Evolutionary conservation across 2,888 invertebrate genomes (phyloP).

Genomic region (Pristionchus fissidentatus): DNA sequence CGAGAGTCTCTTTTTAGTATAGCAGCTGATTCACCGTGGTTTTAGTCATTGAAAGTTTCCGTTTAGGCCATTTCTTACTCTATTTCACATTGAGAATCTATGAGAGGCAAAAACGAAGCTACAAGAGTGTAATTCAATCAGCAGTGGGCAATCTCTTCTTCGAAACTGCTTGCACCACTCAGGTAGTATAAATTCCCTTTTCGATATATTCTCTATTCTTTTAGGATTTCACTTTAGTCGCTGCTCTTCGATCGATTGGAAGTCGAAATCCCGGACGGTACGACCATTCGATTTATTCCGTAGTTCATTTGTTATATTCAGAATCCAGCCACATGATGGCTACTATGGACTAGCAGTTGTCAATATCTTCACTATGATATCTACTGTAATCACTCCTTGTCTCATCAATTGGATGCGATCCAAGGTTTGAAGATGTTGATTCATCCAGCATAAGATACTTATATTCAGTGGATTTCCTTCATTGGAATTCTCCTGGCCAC

Average conservation of each 20-base stretch:
- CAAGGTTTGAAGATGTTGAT: neutral
- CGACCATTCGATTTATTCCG: neutral
- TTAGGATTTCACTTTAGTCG: slow-evolving; percentile 17
- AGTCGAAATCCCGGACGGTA: slow-evolving; percentile 1
- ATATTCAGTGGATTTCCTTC: slow-evolving; percentile 9
- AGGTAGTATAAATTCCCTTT: neutral
- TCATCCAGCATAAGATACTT: no score
- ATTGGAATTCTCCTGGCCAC: neutral
- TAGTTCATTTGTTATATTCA: neutral
- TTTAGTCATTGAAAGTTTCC: no score
- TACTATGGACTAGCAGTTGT: slow-evolving; percentile 9
- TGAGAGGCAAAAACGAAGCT: neutral
- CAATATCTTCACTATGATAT: slow-evolving; percentile 14
- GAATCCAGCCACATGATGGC: slow-evolving; percentile 6
- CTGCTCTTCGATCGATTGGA: neutral
- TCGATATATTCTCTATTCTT: neutral
- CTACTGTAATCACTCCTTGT: neutral
- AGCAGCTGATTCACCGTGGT: neutral
- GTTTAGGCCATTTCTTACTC: no score
- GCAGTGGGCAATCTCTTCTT: neutral
- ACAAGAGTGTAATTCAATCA: slow-evolving; percentile 8
- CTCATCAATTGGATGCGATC: neutral
- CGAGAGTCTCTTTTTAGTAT: no score
- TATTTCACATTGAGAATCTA: neutral
- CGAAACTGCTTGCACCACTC: slow-evolving; percentile 3